Conservation (phyloP, 2,113 vertebrate genomes). For the Hiodon alosoides region DNA sequence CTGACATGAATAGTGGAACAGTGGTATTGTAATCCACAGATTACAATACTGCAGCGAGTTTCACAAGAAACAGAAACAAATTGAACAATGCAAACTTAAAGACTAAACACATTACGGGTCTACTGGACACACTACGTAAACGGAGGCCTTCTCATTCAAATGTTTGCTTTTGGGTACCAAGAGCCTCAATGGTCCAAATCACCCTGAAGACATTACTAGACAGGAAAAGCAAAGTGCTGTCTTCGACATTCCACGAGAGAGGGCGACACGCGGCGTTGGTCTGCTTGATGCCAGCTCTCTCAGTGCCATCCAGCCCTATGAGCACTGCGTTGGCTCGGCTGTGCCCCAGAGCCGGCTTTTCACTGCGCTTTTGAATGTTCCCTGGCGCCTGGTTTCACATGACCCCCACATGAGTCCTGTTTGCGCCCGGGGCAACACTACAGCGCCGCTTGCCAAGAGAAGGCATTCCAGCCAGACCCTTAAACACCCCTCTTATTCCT, state of each 20-base stretch:
- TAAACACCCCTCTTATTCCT: conserved; percentile 30
- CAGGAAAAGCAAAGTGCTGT: conserved; percentile 37
- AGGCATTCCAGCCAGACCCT: conserved; percentile 37
- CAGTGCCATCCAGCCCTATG: conserved; percentile 51
- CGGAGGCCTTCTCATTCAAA: too few relatives aligned
- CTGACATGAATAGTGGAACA: background rate
- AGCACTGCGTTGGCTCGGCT: conserved; percentile 48
- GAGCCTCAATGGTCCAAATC: conserved; percentile 30
- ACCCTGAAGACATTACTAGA: conserved; percentile 62
- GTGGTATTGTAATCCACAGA: background rate
- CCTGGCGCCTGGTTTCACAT: conserved; percentile 28
- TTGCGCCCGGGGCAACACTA: conserved; percentile 17
- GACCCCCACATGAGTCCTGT: conserved; percentile 13
- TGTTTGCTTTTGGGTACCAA: conserved; percentile 30
- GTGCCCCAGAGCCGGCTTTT: conserved; percentile 23
- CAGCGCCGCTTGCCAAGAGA: conserved; percentile 33
- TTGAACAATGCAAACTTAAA: too few relatives aligned
- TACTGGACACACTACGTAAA: too few relatives aligned
- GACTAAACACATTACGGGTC: too few relatives aligned
- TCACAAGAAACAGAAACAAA: too few relatives aligned
- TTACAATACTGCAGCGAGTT: background rate
- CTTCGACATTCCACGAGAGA: conserved; percentile 35
- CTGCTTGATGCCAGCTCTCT: conserved; percentile 38
- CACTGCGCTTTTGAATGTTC: conserved; percentile 3
- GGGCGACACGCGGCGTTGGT: conserved; percentile 51